Evolutionary conservation across 37 sponge, comb jelly and placozoan species (phyloP).

Genomic region (Ianthella basta): DNA sequence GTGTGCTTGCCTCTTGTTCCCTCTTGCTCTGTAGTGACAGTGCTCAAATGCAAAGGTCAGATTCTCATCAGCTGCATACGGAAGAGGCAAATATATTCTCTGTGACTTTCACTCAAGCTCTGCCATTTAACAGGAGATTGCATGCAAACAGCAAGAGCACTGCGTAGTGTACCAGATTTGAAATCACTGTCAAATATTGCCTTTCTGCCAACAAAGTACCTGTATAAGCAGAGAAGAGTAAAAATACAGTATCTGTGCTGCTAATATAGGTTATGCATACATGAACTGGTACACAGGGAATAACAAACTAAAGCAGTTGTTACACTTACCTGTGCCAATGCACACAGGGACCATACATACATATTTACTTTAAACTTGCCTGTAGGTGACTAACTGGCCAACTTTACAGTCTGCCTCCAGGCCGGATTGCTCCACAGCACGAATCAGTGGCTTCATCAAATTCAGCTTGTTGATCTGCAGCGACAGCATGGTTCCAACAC

Average conservation of each 20-base stretch:
- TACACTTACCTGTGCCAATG: too few relatives aligned
- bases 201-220: conserved; percentile 94
- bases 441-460: conserved; percentile 90
- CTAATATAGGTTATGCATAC: not conserved
- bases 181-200: conserved; percentile 96
- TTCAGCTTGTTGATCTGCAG: conserved; percentile 85
- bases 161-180: conserved; percentile 65
- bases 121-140: not conserved
- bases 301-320: too few relatives aligned
- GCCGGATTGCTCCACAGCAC: conserved; percentile 86
- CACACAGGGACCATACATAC: too few relatives aligned
- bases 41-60: conserved; percentile 85
- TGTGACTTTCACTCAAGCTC: not conserved
- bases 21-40: conserved; percentile 53
- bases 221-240: not conserved
- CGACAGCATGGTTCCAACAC: not conserved
- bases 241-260: not conserved
- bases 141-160: not conserved
- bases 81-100: not conserved
- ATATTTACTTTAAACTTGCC: too few relatives aligned
- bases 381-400: conserved; percentile 89
- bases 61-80: conserved; percentile 67
- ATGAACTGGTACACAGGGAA: not conserved
- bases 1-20: conserved; percentile 62
- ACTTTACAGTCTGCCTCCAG: conserved; percentile 77